phyloP scores from a whole-genome alignment of 2,888 invertebrate species.

The Leuctra nigra region DNA sequence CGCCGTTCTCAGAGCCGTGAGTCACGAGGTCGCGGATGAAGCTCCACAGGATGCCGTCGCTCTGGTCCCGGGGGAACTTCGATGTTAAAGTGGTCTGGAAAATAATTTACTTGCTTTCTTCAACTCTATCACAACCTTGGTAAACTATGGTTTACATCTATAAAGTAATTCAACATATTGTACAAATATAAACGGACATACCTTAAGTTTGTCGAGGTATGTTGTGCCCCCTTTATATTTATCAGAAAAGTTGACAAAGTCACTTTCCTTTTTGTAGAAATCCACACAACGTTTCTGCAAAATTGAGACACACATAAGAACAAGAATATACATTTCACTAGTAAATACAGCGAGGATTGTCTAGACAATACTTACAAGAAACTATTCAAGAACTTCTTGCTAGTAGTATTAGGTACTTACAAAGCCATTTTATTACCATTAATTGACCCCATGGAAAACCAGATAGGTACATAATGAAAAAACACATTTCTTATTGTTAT shows the following conservation, averaged over 20 bases:
- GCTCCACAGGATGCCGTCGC: constrained; percentile 71
- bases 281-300: constrained; percentile 65
- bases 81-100: constrained; percentile 60
- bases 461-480: too few species aligned
- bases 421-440: too few species aligned
- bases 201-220: constrained; percentile 78
- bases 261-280: constrained; percentile 67
- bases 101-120: background rate
- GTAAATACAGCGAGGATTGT: too few species aligned
- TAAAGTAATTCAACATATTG: background rate
- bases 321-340: too few species aligned
- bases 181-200: constrained; percentile 27
- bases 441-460: too few species aligned
- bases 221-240: constrained; percentile 64
- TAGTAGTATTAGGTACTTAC: too few species aligned
- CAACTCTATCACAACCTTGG: background rate
- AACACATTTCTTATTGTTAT: too few species aligned
- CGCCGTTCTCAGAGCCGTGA: constrained; percentile 38
- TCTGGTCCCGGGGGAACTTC: constrained; percentile 75
- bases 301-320: background rate
- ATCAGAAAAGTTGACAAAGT: constrained; percentile 59
- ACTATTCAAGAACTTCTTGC: too few species aligned
- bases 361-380: too few species aligned
- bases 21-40: constrained; percentile 63
- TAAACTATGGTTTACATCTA: background rate